phyloP scores from a whole-genome alignment of 1,140 invertebrate genomes.

The Epicauta chinensis region DNA sequence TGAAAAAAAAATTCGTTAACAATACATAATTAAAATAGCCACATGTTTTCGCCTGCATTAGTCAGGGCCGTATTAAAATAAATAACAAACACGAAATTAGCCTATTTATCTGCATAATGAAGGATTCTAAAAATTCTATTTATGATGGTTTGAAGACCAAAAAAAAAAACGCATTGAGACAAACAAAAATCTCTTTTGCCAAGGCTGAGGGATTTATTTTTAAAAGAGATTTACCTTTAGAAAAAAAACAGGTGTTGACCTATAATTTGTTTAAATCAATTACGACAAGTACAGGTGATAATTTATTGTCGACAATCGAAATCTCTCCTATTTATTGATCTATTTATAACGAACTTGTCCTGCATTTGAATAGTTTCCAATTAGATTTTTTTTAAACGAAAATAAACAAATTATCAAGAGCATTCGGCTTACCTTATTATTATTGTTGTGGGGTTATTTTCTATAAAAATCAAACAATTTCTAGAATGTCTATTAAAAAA shows the following conservation, averaged over 20 bases:
- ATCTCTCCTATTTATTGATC: conserved; percentile 9
- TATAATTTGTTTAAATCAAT: background rate
- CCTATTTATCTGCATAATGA: too few relatives aligned
- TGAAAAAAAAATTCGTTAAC: too few relatives aligned
- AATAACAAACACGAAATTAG: too few relatives aligned
- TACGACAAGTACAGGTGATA: background rate
- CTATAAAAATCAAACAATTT: too few relatives aligned
- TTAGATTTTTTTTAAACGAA: conserved; percentile 14
- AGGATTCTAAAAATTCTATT: too few relatives aligned
- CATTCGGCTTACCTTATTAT: background rate
- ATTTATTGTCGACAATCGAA: conserved; percentile 5
- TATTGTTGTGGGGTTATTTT: background rate
- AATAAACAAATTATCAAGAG: conserved; percentile 16
- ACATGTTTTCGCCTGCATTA: too few relatives aligned
- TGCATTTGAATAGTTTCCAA: conserved; percentile 15
- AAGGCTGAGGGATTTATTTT: background rate
- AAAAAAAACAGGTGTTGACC: too few relatives aligned
- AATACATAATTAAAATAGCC: too few relatives aligned
- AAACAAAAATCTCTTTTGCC: conserved; percentile 12
- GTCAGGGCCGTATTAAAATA: too few relatives aligned
- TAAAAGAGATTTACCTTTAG: conserved; percentile 7
- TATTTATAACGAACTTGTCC: conserved; percentile 16
- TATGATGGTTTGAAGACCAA: too few relatives aligned
- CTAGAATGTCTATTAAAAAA: background rate
- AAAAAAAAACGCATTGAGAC: too few relatives aligned